Base-by-base conservation (phyloP, 2,888 invertebrate species). In the Tridacna crocea region DNA sequence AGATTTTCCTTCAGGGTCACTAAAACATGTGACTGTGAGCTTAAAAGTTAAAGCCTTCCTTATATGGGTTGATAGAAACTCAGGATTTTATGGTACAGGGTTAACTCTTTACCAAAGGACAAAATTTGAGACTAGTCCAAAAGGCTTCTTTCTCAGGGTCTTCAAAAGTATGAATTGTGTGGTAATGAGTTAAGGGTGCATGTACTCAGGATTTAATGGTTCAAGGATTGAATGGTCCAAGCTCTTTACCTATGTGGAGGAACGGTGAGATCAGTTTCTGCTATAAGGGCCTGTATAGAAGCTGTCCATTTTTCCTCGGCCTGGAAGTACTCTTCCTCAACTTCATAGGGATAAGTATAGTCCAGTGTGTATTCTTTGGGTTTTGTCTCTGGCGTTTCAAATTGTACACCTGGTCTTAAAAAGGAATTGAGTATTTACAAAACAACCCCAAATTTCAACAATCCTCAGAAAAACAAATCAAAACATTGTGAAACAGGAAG, bases 281-380 rank as follows among this genome's bases (percentile, higher is more conserved):
- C 75, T 90, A 96, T 96, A 72, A 97, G 94, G 87, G 95, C 94
- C 80, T 96, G 95, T 75, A 98, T 94, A 81, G 95, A 95, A 48
- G 95, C 94, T 24, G 95, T 94, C 61, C 96, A 95, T 60, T 92
- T 92, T 47, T 93, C 94, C 27, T 95, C 94, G 4, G 95, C 95
- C 0, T 95, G 95, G 60, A 95, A 91, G 83, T 95, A 87, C 27
- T 80, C 79, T 73, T 86, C 78, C 36, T 87, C 83, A 10, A 82
- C 83, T n/a, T 83, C 72, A 13, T 80, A 79, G 15, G 87, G 87
- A 60, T 87, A 88, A 19, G 65, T 76, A 68, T 88, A 86, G 26
- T 63, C 60, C 8, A 89, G 75, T 3, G 76, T 55, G 61, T 82
- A 87, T 47, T 85, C 85, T 60, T 80, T 75, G 1, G 88, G 88